These are phyloP conservation scores for Gortyna flavago DNA, from an alignment of 2,888 invertebrate genomes.

Conservation along the genomic window DNA sequence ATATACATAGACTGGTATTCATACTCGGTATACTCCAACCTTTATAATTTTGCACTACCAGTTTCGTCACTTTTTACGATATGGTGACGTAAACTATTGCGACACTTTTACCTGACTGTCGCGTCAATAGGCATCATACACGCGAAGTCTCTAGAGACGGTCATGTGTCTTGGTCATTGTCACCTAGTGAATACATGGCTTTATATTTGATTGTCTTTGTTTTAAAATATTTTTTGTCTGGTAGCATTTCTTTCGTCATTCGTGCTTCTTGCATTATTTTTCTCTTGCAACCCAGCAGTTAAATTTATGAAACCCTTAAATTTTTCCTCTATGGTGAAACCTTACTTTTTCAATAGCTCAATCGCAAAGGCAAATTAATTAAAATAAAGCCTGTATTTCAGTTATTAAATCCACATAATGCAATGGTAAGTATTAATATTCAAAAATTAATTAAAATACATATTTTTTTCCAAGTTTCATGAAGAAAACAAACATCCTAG, in stretches of 20 bases:
- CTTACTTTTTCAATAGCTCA: slow-evolving; percentile 16
- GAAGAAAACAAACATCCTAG: slow-evolving; percentile 27
- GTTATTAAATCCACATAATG: slow-evolving; percentile 31
- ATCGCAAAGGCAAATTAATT: slow-evolving; percentile 25
- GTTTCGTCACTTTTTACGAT: too few species aligned
- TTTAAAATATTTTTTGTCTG: neutral
- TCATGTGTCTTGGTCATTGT: too few species aligned
- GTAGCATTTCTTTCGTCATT: neutral
- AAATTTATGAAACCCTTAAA: too few species aligned
- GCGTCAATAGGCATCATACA: neutral
- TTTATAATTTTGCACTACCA: too few species aligned
- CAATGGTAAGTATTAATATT: slow-evolving; percentile 51
- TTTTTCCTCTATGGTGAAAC: too few species aligned
- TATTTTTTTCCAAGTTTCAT: neutral
- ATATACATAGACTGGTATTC: too few species aligned
- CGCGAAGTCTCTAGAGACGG: neutral
- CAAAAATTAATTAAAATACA: neutral
- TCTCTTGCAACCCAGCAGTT: slow-evolving; percentile 26
- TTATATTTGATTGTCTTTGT: slow-evolving; percentile 3
- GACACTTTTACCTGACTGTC: too few species aligned
- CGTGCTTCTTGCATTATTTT: slow-evolving; percentile 3
- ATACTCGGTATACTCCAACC: too few species aligned
- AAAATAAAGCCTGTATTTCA: slow-evolving; percentile 9
- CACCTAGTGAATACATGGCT: neutral
- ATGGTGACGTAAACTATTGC: too few species aligned